phyloP scores from a whole-genome alignment of 2,113 vertebrate species.

The Acanthisitta chloris region DNA sequence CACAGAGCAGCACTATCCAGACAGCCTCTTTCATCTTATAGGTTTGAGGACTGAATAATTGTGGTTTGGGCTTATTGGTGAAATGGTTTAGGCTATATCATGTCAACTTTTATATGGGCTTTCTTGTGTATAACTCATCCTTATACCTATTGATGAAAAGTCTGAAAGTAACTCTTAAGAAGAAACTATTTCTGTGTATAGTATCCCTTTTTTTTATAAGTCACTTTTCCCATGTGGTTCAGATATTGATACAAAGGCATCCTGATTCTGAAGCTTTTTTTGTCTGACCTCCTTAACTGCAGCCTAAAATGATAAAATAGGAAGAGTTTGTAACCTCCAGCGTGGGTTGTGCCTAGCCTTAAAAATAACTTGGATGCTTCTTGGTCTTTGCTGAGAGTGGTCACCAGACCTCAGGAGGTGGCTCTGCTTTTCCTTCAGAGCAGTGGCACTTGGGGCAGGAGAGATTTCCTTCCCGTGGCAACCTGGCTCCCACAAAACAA shows the following conservation, averaged over 20 bases:
- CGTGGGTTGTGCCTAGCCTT: background rate
- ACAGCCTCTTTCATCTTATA: background rate
- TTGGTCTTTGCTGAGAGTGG: background rate
- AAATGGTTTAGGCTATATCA: background rate
- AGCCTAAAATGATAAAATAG: background rate
- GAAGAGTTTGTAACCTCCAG: background rate
- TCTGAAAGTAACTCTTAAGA: background rate
- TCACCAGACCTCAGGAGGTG: background rate
- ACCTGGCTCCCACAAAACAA: rapidly evolving
- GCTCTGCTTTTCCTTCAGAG: background rate
- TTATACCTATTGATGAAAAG: background rate
- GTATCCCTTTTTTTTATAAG: background rate
- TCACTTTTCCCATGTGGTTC: background rate
- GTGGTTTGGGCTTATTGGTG: background rate
- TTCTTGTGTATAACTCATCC: background rate
- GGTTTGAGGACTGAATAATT: background rate
- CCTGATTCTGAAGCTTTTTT: background rate
- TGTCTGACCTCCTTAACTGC: background rate
- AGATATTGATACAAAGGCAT: background rate
- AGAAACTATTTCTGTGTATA: background rate
- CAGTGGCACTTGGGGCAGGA: background rate
- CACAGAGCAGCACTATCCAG: background rate
- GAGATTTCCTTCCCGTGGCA: rapidly evolving
- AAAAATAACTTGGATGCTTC: background rate
- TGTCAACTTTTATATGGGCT: background rate